Evolutionary conservation across 92 coral and sea anemone genomes (phyloP).

Genomic region (Ricordea florida): DNA sequence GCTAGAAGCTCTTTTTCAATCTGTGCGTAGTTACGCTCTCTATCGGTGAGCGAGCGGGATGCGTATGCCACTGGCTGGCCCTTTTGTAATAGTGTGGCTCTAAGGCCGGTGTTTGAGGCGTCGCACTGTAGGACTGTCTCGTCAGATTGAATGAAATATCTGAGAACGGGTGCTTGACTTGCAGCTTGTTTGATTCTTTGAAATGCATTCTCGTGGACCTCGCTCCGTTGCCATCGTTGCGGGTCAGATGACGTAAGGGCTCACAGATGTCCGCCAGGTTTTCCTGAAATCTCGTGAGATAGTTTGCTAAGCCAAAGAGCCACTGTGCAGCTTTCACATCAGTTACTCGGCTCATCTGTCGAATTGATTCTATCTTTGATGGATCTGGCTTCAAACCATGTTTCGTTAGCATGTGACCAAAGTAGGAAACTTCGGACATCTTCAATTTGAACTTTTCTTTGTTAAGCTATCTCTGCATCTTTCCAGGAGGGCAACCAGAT

Average conservation of each 20-base stretch:
- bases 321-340: neutral
- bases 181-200: neutral
- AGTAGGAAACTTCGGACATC: slow-evolving; percentile 38
- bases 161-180: neutral
- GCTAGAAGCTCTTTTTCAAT: neutral
- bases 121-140: neutral
- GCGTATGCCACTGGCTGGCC: neutral
- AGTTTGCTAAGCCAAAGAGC: neutral
- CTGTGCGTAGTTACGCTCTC: neutral
- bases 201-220: neutral
- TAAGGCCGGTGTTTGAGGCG: neutral
- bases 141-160: neutral
- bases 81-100: neutral
- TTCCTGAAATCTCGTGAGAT: neutral
- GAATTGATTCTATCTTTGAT: slow-evolving; percentile 2
- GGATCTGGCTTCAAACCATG: slow-evolving; percentile 27
- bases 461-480: slow-evolving; percentile 39
- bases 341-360: neutral
- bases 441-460: slow-evolving; percentile 12
- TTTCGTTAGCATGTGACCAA: slow-evolving; percentile 34
- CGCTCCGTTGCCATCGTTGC: neutral
- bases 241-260: neutral
- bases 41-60: neutral
- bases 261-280: neutral
- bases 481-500: slow-evolving; percentile 3